Evolutionary conservation across 2,888 invertebrate species (phyloP).

Genomic region (Mythimna lalbum): DNA sequence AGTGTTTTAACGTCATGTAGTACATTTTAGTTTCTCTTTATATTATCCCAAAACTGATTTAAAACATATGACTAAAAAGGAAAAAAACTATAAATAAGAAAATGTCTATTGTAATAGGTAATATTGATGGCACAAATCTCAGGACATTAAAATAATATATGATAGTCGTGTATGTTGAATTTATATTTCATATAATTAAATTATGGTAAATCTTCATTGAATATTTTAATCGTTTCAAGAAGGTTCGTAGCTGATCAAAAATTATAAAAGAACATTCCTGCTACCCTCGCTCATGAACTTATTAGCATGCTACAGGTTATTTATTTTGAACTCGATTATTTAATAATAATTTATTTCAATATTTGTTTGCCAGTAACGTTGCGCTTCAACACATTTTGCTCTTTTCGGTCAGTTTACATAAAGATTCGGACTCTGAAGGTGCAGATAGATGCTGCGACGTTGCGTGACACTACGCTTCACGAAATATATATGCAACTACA

Average conservation of each 20-base stretch:
- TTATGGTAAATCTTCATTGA: conserved; percentile 15
- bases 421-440: too few relatives aligned
- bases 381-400: too few relatives aligned
- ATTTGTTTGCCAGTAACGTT: too few relatives aligned
- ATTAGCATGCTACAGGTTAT: neutral
- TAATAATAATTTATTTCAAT: too few relatives aligned
- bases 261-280: neutral
- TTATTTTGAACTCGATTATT: too few relatives aligned
- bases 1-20: conserved; percentile 2
- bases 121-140: conserved; percentile 33
- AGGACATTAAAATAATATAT: conserved; percentile 9
- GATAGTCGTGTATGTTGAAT: conserved; percentile 21
- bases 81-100: conserved; percentile 14
- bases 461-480: too few relatives aligned
- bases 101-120: conserved; percentile 13
- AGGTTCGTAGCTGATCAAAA: neutral
- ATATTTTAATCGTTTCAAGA: conserved; percentile 31
- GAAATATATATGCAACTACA: too few relatives aligned
- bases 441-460: too few relatives aligned
- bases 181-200: conserved; percentile 20
- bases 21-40: conserved; percentile 16
- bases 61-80: conserved; percentile 5
- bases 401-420: too few relatives aligned
- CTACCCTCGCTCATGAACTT: neutral
- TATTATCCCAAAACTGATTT: conserved; percentile 13